phyloP scores from a whole-genome alignment of 2,113 vertebrate genomes.

The Dicerorhinus sumatrensis region DNA sequence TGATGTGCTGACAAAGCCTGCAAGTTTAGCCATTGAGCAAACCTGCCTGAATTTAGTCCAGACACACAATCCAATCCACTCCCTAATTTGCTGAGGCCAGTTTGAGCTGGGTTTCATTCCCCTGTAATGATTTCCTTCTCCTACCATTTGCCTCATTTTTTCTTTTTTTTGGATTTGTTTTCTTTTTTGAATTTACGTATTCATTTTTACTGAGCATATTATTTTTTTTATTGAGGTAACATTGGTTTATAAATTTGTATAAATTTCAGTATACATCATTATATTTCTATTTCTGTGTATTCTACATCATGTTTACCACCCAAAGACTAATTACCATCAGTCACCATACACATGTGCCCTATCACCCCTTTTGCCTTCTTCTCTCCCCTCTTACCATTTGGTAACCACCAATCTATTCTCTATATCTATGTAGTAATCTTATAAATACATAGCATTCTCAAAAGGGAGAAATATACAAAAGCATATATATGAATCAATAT shows the following conservation, averaged over 20 bases:
- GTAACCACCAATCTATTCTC: too few species aligned
- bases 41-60: background rate
- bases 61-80: background rate
- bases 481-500: background rate
- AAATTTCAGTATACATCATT: too few species aligned
- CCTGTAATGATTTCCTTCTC: background rate
- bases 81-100: background rate
- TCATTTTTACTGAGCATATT: too few species aligned
- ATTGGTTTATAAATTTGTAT: too few species aligned
- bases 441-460: background rate
- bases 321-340: too few species aligned
- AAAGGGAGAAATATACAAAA: background rate
- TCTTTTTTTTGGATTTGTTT: background rate
- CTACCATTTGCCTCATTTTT: background rate
- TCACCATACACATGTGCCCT: too few species aligned
- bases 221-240: too few species aligned
- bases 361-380: too few species aligned
- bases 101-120: background rate
- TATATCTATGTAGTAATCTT: background rate
- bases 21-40: background rate
- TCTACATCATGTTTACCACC: too few species aligned
- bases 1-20: background rate
- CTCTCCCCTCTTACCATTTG: too few species aligned
- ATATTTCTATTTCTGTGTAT: too few species aligned
- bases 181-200: too few species aligned